These are phyloP conservation scores for Saccostrea glomerata DNA, from an alignment of 1,140 invertebrate species.

Conservation along the genomic window DNA sequence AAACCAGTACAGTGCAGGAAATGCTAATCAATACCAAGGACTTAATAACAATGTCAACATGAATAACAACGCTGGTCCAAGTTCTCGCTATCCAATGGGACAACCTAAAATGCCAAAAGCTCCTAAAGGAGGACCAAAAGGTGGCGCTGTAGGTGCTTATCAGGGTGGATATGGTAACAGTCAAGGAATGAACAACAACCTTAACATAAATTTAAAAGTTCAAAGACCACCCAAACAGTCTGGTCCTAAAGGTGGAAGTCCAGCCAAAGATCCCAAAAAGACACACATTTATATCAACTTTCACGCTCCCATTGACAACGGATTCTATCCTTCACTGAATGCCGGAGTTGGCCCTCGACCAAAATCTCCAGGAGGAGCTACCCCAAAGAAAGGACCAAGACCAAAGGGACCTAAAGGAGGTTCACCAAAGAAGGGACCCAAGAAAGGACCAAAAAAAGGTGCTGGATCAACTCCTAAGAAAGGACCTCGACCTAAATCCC, in stretches of 20 bases:
- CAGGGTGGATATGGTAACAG: conserved; percentile 12
- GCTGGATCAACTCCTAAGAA: neutral
- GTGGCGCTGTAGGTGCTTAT: conserved; percentile 15
- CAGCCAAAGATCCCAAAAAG: conserved; percentile 9
- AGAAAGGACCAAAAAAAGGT: conserved; percentile 6
- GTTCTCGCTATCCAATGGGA: neutral
- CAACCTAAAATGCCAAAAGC: conserved; percentile 10
- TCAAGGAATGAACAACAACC: conserved; percentile 27
- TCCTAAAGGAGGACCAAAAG: neutral
- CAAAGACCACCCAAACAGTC: neutral
- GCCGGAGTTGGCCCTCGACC: neutral
- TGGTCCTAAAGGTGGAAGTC: neutral
- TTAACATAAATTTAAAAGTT: conserved; percentile 3
- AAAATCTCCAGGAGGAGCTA: neutral
- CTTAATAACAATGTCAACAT: conserved; percentile 22
- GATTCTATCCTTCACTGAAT: conserved; percentile 2
- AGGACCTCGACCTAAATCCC: neutral
- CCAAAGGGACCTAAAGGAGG: neutral
- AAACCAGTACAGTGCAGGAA: neutral
- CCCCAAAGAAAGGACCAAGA: conserved; percentile 1
- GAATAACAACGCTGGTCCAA: conserved; percentile 11
- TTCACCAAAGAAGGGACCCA: conserved; percentile 13
- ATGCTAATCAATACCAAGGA: neutral
- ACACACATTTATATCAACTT: conserved; percentile 20
- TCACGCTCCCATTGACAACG: conserved; percentile 9